A percentile compares a stretch with the other conserved stretches of the same genome.
phyloP scores from a whole-genome alignment of 2,888 invertebrate genomes.

The Drosophila dives region DNA sequence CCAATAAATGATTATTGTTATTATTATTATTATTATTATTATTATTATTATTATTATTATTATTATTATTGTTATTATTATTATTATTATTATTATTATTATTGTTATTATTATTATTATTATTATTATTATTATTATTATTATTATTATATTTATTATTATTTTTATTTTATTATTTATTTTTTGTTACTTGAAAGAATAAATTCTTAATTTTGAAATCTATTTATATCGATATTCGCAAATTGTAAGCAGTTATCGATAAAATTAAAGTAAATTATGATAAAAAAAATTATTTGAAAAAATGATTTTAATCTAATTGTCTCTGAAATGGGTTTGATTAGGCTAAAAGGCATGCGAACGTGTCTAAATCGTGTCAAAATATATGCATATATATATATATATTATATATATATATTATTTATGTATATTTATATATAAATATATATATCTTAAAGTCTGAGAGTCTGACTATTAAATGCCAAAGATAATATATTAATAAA shows the following conservation, averaged over 20 bases:
- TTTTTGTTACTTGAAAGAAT: neutral
- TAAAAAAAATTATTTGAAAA: no score
- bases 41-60: no score
- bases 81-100: no score
- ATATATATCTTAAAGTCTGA: neutral
- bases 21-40: no score
- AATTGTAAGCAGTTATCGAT: neutral
- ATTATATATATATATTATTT: neutral
- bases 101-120: no score
- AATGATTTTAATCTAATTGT: no score
- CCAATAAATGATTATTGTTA: neutral
- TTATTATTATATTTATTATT: no score
- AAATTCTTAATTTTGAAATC: neutral
- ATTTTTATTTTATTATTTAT: neutral
- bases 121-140: no score
- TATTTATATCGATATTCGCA: neutral
- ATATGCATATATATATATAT: neutral
- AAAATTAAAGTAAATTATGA: neutral
- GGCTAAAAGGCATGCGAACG: neutral
- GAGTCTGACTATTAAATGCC: neutral
- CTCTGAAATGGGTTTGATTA: rapidly evolving
- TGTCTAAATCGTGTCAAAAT: neutral
- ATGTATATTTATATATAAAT: neutral
- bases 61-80: no score
- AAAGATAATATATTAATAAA: neutral